A percentile compares a stretch with the other conserved stretches of the same genome.
phyloP scores from a whole-genome alignment of 2,113 vertebrate species.

The Sialia sialis region DNA sequence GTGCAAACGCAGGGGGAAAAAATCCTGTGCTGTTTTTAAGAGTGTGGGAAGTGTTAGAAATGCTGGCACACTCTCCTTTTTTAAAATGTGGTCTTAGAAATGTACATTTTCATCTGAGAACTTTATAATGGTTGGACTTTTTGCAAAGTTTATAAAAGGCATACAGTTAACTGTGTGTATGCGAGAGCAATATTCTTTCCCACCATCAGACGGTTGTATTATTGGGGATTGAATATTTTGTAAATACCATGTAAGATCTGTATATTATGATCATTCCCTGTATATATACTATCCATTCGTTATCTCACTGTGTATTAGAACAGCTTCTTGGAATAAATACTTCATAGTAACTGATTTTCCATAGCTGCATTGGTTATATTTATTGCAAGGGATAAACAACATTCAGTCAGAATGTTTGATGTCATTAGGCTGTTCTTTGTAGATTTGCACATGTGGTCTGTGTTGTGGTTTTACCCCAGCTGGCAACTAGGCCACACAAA shows the following conservation, averaged over 20 bases:
- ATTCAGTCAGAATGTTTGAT: not conserved
- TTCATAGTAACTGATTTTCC: not conserved
- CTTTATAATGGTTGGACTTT: not conserved
- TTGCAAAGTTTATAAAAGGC: not conserved
- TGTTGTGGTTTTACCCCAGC: not conserved
- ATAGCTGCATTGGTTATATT: not conserved
- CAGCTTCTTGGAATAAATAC: conserved; percentile 29
- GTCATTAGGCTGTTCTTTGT: not conserved
- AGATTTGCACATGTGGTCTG: not conserved
- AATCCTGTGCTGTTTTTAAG: not conserved
- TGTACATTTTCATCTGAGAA: not conserved
- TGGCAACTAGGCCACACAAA: not conserved
- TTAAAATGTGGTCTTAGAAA: not conserved
- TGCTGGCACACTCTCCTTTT: not conserved
- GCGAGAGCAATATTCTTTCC: not conserved
- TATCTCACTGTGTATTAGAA: not conserved
- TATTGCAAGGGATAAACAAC: not conserved
- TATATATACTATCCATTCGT: not conserved
- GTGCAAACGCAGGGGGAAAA: not conserved
- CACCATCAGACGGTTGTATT: not conserved
- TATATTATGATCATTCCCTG: not conserved
- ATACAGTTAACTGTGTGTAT: not conserved
- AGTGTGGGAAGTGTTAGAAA: not conserved
- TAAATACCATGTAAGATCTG: conserved; percentile 21
- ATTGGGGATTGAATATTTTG: not conserved